Evolutionary conservation across 2,797 vertebrate species (phyloP), one percentile per base, ranked within the genome.

Genomic region (Euthynnus affinis): DNA sequence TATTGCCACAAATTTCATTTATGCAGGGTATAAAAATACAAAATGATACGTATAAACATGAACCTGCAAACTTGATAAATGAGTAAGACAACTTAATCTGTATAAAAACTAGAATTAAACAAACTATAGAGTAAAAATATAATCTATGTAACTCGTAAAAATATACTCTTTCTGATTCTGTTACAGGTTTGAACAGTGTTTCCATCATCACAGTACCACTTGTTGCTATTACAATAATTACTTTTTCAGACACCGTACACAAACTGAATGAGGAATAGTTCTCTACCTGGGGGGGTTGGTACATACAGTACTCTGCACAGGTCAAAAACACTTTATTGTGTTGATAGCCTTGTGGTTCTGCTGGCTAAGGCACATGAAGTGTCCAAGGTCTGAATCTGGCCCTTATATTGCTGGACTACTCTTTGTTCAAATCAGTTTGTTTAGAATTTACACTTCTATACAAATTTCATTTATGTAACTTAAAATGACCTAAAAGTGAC

Each of bases 401-500:
- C 17, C 4, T 29, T 15, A 51, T 3, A 20, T 20, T 34, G 22
- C 37, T 55, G 7, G 22, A 49, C 3, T 27, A 9, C 61, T 56
- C 2, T 1, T 57, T n/a, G 25, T 53, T 53, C 9, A 59, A 34
- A 13, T 65, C 42, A 40, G 32, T n/a, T 37, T 8, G 12, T 46
- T 51, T 6, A 40, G n/a, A 25, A 44, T 23, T 51, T 14, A 9
- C 20, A 71, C 4, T 49, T 40, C 29, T 63, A 18, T 58, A 48
- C 4, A 48, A 32, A 44, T 25, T 0, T 8, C 29, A 29, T 14
- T 10, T 18, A 17, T 29, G 10, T 32, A 32, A 62, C 13, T 60
- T 32, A 63, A 53, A 56, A n/a, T 71, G 34, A 44, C 32, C 20
- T 61, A 37, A 71, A 81, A 73, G 66, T 76, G 60, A 67, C 76